These are phyloP conservation scores for Rhagonycha fulva DNA, from an alignment of 2,888 invertebrate genomes.

Conservation along the genomic window DNA sequence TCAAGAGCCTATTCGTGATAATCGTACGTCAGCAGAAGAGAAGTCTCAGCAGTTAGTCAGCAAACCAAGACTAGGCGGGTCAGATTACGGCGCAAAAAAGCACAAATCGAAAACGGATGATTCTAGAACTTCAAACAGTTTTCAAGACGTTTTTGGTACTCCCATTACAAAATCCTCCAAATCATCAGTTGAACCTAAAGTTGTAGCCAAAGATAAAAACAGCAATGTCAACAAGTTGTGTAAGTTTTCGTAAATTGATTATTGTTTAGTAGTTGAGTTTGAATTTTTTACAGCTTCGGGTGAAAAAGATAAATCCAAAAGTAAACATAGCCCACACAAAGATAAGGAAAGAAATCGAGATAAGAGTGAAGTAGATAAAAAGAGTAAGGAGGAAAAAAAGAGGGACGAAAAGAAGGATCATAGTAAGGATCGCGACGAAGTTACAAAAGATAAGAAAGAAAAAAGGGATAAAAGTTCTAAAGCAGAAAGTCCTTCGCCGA, in stretches of 20 bases:
- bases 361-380: slow-evolving; percentile 54
- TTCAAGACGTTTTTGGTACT: slow-evolving; percentile 81
- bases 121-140: slow-evolving; percentile 58
- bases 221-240: slow-evolving; percentile 31
- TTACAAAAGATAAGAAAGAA: slow-evolving; percentile 58
- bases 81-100: slow-evolving; percentile 46
- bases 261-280: neutral
- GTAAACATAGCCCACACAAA: slow-evolving; percentile 63
- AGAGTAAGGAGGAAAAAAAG: slow-evolving; percentile 57
- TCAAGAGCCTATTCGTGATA: slow-evolving; percentile 53
- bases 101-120: slow-evolving; percentile 52
- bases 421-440: slow-evolving; percentile 59
- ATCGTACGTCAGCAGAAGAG: slow-evolving; percentile 49
- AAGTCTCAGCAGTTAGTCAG: slow-evolving; percentile 66
- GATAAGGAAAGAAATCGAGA: slow-evolving; percentile 58
- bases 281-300: slow-evolving; percentile 35
- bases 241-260: slow-evolving; percentile 8
- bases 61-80: slow-evolving; percentile 71
- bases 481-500: slow-evolving; percentile 45
- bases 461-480: slow-evolving; percentile 56
- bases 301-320: slow-evolving; percentile 51
- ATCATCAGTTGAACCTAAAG: slow-evolving; percentile 67
- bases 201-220: slow-evolving; percentile 32
- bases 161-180: slow-evolving; percentile 79
- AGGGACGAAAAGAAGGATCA: slow-evolving; percentile 45